A percentile compares a stretch with the other conserved stretches of the same genome.
Evolutionary conservation across 1,140 invertebrate genomes (phyloP).

Genomic region (Drosophila baimaii): DNA sequence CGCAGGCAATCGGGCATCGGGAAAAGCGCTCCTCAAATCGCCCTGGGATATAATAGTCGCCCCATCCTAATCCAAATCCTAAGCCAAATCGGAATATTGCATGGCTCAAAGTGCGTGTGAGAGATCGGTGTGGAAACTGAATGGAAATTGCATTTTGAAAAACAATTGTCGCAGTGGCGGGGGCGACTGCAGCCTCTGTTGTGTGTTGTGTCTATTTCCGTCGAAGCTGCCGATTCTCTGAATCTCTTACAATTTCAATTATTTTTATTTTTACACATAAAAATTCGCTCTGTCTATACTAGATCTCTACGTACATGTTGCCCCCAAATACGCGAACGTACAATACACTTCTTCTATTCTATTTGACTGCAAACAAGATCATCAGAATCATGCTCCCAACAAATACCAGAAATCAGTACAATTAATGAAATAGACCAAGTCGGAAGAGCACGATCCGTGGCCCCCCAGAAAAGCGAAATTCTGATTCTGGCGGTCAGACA

Average conservation of each 20-base stretch:
- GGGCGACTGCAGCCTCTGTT: constrained; percentile 59
- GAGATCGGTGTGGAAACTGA: constrained; percentile 14
- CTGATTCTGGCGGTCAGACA: constrained; percentile 11
- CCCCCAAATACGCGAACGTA: constrained; percentile 36
- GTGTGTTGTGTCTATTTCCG: constrained; percentile 78
- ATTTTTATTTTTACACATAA: constrained; percentile 78
- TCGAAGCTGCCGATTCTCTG: constrained; percentile 73
- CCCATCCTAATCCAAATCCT: not conserved
- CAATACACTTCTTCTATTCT: constrained; percentile 33
- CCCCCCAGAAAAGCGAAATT: constrained; percentile 18
- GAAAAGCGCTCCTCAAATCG: constrained; percentile 14
- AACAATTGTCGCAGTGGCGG: constrained; percentile 18
- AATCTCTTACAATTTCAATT: constrained; percentile 78
- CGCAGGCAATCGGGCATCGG: constrained; percentile 32
- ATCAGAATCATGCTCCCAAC: constrained; percentile 40
- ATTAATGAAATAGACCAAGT: constrained; percentile 66
- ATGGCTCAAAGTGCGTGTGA: constrained; percentile 70
- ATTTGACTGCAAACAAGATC: constrained; percentile 58
- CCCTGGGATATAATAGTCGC: constrained; percentile 6
- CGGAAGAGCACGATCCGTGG: constrained; percentile 44
- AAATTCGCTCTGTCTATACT: constrained; percentile 73
- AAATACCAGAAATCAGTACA: constrained; percentile 64
- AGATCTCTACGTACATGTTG: constrained; percentile 46
- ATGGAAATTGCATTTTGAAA: constrained; percentile 30
- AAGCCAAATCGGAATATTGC: constrained; percentile 4